Percentiles rank a stretch among this genome's conserved stretches.
Evolutionary conservation across 2,113 vertebrate genomes (phyloP).

Genomic region (Origma solitaria): DNA sequence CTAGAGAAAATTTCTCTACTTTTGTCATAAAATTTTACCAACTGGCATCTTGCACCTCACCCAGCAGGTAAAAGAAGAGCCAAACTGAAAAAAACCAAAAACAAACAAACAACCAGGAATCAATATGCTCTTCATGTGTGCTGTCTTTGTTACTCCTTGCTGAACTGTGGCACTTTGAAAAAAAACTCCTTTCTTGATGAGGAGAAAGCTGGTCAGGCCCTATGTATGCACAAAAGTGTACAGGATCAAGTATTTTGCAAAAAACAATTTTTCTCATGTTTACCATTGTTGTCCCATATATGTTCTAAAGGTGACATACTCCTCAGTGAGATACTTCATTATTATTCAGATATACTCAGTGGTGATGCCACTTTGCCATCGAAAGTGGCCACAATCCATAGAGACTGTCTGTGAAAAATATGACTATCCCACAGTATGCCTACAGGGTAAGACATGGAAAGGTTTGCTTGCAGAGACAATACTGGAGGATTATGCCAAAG

Average conservation of each 20-base stretch:
- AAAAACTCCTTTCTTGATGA: background rate
- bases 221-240: background rate
- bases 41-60: background rate
- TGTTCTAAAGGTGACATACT: background rate
- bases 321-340: background rate
- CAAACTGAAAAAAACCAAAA: background rate
- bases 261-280: background rate
- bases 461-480: background rate
- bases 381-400: background rate
- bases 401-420: background rate
- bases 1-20: background rate
- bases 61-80: background rate
- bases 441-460: background rate
- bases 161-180: background rate
- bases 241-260: background rate
- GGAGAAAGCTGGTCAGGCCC: background rate
- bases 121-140: background rate
- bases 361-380: background rate
- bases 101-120: fast-evolving
- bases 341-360: background rate
- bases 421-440: background rate
- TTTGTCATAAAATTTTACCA: background rate
- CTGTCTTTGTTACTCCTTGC: background rate
- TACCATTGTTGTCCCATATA: background rate
- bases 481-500: background rate